Evolutionary conservation across 2,888 invertebrate species (phyloP).

Genomic region (Zaprionus bogoriensis): DNA sequence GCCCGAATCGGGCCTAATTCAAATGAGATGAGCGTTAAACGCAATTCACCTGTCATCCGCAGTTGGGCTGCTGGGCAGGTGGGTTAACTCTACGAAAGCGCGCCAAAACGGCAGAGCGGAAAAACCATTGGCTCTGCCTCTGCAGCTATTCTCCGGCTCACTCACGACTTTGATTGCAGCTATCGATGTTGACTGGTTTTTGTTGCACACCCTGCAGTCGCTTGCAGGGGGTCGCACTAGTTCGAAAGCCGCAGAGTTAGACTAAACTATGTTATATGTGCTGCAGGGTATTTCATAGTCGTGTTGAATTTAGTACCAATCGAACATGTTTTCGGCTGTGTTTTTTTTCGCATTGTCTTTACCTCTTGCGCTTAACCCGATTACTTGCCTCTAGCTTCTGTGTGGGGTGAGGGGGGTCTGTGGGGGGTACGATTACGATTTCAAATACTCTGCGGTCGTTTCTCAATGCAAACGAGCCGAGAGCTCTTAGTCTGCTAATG

Average conservation of each 20-base stretch:
- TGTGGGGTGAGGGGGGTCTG: conserved; percentile 10
- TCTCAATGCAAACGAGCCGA: conserved; percentile 60
- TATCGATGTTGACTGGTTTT: neutral
- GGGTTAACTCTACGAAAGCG: neutral
- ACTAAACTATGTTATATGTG: neutral
- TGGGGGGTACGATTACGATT: too few species aligned
- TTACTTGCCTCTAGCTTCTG: conserved; percentile 50
- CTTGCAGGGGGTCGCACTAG: neutral
- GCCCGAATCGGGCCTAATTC: neutral
- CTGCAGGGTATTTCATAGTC: conserved; percentile 6
- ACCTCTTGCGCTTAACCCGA: conserved; percentile 32
- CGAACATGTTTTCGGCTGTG: neutral
- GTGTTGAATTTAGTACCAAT: neutral
- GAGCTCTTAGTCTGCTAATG: too few species aligned
- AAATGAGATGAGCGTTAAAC: neutral
- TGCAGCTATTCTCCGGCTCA: neutral
- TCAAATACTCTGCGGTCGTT: conserved; percentile 30
- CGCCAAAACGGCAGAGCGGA: neutral
- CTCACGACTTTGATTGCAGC: neutral
- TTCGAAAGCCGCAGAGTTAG: neutral
- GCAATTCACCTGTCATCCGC: neutral
- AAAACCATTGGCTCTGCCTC: neutral
- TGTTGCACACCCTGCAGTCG: neutral
- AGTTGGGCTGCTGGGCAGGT: neutral
- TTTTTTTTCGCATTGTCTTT: conserved; percentile 21